Percentiles rank a stretch among this genome's conserved stretches.
Evolutionary conservation across 1,140 invertebrate genomes (phyloP).

Genomic region (Hypsibius dujardini): DNA sequence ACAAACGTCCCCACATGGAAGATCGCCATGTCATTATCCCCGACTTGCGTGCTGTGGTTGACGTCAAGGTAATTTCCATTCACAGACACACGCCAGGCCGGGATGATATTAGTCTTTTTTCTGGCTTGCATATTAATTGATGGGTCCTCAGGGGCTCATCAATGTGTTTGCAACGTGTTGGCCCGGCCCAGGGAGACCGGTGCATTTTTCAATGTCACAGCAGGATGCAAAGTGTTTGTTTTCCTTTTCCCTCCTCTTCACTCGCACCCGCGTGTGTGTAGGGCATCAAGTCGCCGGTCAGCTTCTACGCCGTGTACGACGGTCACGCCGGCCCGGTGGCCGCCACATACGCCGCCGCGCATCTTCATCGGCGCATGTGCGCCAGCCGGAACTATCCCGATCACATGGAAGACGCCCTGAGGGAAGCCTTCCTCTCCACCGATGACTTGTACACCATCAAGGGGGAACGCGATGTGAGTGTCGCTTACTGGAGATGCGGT

Average conservation of each 20-base stretch:
- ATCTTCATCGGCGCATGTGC: slow-evolving; percentile 66
- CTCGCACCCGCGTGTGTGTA: slow-evolving; percentile 26
- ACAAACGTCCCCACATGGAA: slow-evolving; percentile 63
- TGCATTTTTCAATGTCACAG: too few species aligned
- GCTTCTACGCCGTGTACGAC: slow-evolving; percentile 84
- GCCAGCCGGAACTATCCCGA: slow-evolving; percentile 49
- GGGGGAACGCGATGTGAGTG: slow-evolving; percentile 44
- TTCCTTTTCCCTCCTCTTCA: too few species aligned
- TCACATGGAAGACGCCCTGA: slow-evolving; percentile 50
- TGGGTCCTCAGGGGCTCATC: background rate
- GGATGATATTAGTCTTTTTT: slow-evolving; percentile 46
- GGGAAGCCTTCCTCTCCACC: slow-evolving; percentile 61
- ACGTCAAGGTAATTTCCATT: slow-evolving; percentile 34
- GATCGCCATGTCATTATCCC: slow-evolving; percentile 57
- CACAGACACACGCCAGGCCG: too few species aligned
- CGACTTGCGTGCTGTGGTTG: slow-evolving; percentile 35
- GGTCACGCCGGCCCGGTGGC: slow-evolving; percentile 82
- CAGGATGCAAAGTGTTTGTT: too few species aligned
- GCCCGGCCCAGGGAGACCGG: background rate
- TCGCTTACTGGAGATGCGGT: too few species aligned
- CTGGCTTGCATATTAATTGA: too few species aligned
- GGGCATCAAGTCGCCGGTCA: slow-evolving; percentile 38
- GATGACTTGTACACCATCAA: slow-evolving; percentile 61
- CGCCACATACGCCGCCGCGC: slow-evolving; percentile 62
- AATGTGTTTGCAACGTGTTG: slow-evolving; percentile 15